A percentile compares a stretch with the other conserved stretches of the same genome.
Evolutionary conservation across 64 coral and sea anemone genomes (phyloP).

Genomic region (Dendronephthya gigantea): DNA sequence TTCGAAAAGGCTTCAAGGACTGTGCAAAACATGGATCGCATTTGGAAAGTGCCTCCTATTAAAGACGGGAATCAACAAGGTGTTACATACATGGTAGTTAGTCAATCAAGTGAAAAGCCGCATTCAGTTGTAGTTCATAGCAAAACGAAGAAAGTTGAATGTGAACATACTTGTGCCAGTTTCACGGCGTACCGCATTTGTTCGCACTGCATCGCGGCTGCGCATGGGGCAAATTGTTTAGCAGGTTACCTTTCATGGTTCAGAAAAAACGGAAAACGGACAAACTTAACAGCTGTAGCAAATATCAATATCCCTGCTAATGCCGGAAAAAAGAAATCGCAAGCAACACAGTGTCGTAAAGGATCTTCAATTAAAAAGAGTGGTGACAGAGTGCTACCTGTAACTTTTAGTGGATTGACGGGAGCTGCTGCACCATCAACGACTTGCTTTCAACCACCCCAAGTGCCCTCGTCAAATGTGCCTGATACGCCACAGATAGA

Average conservation of each 20-base stretch:
- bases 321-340: slow-evolving; percentile 17
- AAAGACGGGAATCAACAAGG: neutral
- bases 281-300: neutral
- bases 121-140: neutral
- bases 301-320: neutral
- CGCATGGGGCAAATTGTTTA: slow-evolving; percentile 12
- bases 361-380: neutral
- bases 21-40: neutral
- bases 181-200: neutral
- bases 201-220: slow-evolving; percentile 4
- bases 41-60: neutral
- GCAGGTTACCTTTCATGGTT: slow-evolving; percentile 38
- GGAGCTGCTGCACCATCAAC: neutral
- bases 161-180: neutral
- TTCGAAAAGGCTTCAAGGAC: neutral
- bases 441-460: neutral
- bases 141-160: slow-evolving; percentile 4
- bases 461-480: no score
- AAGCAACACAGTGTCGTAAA: neutral
- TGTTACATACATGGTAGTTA: neutral
- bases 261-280: neutral
- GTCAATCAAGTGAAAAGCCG: neutral
- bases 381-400: neutral
- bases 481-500: no score
- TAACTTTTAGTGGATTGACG: neutral